Evolutionary conservation across 2,888 invertebrate genomes (phyloP), one percentile per base, ranked within the genome.

Genomic region (Scrobipalpa atriplicella): DNA sequence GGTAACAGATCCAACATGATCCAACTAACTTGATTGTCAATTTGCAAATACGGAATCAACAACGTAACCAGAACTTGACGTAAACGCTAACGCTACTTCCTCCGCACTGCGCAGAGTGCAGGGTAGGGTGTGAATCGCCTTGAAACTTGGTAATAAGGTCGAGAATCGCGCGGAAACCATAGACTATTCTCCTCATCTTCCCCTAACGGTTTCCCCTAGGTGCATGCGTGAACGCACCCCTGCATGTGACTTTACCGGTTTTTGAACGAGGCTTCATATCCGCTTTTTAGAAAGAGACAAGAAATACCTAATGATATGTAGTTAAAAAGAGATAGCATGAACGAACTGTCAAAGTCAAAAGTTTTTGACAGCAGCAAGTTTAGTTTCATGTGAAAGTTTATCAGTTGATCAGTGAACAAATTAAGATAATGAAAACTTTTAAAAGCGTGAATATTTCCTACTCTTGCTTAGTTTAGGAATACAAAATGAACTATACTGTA

Each of bases 401-500:
- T n/a, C 43, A 62, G 43, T 18, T 62, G 62, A 47, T 47, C 29
- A 47, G 19, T 11, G 16, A 47, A 29, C 66, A 5, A 29, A 63
- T 39, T 56, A 47, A 67, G 67, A 76, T 74, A 75, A 81, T 83
- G 79, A 79, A 76, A 80, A 78, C 75, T 81, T 81, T 75, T 71
- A 76, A 72, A 79, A 77, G 70, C 76, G 70, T 69, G 61, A 67
- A 64, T 65, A 70, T 73, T 65, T 71, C 68, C 68, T 72, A n/a
- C 2, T 62, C 51, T 61, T 67, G 69, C 67, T 74, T 47, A 51
- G 65, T 68, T 51, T 65, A 72, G 66, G 71, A 69, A 43, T 69
- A 66, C 66, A 85, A 78, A 73, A 89, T 90, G 90, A 82, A 82
- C 66, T 76, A 65, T 64, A 76, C 71, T 65, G 66, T 62, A 29